Percentiles rank a stretch among this genome's conserved stretches.
These are phyloP conservation scores for Cataglyphis hispanica DNA, from an alignment of 1,140 invertebrate genomes.

Conservation along the genomic window DNA sequence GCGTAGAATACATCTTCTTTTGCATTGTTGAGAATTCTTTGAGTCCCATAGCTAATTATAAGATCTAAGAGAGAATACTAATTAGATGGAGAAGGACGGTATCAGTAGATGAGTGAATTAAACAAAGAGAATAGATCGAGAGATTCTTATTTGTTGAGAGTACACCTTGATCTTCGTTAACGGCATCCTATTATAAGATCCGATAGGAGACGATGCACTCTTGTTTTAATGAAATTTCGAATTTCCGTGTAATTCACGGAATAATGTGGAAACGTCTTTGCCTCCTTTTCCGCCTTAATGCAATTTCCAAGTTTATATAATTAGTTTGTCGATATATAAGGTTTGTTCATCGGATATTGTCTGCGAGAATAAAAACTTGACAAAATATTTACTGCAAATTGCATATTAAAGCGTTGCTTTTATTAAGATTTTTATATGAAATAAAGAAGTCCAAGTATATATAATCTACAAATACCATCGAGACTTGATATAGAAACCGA, in stretches of 20 bases:
- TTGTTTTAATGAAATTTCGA: conserved; percentile 64
- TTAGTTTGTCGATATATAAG: conserved; percentile 38
- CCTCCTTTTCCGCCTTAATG: conserved; percentile 32
- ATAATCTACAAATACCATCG: conserved; percentile 37
- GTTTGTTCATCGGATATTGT: background rate
- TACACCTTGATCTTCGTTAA: conserved; percentile 57
- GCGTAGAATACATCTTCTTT: background rate
- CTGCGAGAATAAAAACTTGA: background rate
- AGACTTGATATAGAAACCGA: conserved; percentile 30
- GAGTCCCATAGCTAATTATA: conserved; percentile 44
- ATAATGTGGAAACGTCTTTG: conserved; percentile 14
- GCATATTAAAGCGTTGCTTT: conserved; percentile 1
- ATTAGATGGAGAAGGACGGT: conserved; percentile 1
- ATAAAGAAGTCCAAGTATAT: background rate
- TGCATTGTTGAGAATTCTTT: background rate
- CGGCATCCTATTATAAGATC: conserved; percentile 54
- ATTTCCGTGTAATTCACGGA: conserved; percentile 49
- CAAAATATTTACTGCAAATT: conserved; percentile 32
- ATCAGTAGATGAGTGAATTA: conserved; percentile 34
- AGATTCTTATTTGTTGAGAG: conserved; percentile 43
- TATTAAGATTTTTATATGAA: background rate
- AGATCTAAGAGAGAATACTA: conserved; percentile 36
- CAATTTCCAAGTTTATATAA: conserved; percentile 48
- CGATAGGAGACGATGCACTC: conserved; percentile 43
- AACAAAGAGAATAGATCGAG: conserved; percentile 42